Base-by-base conservation (phyloP, 2,797 vertebrate genomes). In the Natrix natrix region DNA sequence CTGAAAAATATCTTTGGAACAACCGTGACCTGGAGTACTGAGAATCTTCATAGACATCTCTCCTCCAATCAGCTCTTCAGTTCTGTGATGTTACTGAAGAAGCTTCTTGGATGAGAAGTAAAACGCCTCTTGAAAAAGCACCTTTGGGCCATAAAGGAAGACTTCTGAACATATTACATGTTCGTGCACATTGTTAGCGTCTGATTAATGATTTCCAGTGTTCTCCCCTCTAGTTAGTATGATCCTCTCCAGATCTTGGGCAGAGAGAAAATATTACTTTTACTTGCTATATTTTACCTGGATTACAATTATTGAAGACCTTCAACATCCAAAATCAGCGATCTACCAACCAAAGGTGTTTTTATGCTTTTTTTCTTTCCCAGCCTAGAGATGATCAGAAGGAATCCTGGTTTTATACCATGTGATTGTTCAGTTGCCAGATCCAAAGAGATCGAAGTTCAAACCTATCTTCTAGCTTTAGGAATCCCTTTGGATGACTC, bases 161-260 rank as follows among this genome's bases (percentile, higher is more conserved):
- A 13, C 60, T 94, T 92, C 94, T 95, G 92, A 89, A 89, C 43
- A 28, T 20, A 63, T 8, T 4, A 89, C 48, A 86, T 60, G 22
- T 60, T 8, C 6, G 22, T 60, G 24, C 59, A n/a, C 28, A n/a
- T n/a, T 66, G 63, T 66, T 28, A 7, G 24, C 32, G 10, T 28
- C 74, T 24, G 1, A 8, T 83, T 83, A 43, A 24, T 12, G 13
- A 66, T 66, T 66, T 66, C 63, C 28, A n/a, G 28, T 66, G n/a
- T 66, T 66, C 63, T 66, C 63, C 5, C n/a, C 63, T 66, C 63
- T 8, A 5, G 63, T 14, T 66, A 66, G 4, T 28, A 13, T 4
- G 26, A 63, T 12, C 61, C 12, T 5, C 26, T 63, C 11, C 61
- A 63, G 26, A 63, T 28, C 26, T 63, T n/a, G 63, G 28, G 63